Evolutionary conservation across 1,140 invertebrate genomes (phyloP).

Genomic region (Polypedilum pembai): DNA sequence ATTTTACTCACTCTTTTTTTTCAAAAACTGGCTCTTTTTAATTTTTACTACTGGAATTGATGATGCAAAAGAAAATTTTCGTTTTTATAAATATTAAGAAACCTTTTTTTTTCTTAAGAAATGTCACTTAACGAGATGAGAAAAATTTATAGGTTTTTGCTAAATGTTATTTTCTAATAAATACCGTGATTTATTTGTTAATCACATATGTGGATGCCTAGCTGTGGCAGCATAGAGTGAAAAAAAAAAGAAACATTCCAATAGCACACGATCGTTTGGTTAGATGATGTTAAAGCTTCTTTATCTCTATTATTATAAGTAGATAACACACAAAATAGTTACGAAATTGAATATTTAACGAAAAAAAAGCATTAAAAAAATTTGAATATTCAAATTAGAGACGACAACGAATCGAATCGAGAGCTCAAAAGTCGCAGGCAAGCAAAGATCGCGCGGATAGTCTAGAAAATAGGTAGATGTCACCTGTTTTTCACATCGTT

Average conservation of each 20-base stretch:
- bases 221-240: too few relatives aligned
- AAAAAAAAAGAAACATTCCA: not conserved
- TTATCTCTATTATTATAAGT: slow-evolving; percentile 20
- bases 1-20: not conserved
- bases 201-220: too few relatives aligned
- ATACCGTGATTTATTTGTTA: slow-evolving; percentile 25
- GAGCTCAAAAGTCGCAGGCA: not conserved
- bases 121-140: not conserved
- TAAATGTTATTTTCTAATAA: slow-evolving; percentile 23
- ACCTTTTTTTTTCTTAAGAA: not conserved
- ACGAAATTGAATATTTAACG: slow-evolving; percentile 28
- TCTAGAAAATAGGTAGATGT: slow-evolving; percentile 16
- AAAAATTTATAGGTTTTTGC: slow-evolving; percentile 15
- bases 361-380: slow-evolving; percentile 23
- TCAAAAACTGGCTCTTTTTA: slow-evolving; percentile 15
- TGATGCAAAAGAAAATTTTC: not conserved
- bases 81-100: not conserved
- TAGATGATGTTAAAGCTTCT: slow-evolving; percentile 3
- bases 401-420: not conserved
- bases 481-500: slow-evolving; percentile 25
- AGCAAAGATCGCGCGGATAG: not conserved
- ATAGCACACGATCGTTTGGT: not conserved
- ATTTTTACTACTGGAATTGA: not conserved
- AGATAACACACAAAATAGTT: slow-evolving; percentile 15
- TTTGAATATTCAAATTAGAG: slow-evolving; percentile 21